Evolutionary conservation across 2,797 vertebrate genomes (phyloP), one percentile per base, ranked within the genome.

Genomic region (Carcharodon carcharias): DNA sequence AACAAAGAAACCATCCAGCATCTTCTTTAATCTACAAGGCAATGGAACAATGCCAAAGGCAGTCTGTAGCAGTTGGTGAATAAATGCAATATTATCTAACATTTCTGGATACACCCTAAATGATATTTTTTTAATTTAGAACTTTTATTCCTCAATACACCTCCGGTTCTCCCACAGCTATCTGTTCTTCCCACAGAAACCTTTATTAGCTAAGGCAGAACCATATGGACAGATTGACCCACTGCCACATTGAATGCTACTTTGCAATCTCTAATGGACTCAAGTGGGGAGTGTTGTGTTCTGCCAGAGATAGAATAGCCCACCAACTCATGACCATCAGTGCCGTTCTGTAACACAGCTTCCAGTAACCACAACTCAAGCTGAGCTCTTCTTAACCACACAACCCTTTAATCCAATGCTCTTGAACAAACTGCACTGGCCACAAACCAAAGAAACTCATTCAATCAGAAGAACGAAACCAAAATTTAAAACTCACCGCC

Each of bases 1-100:
- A 91, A 94, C 63, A 93, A 93, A 67, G 93, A 71, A 95, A 95
- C n/a, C 40, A 95, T 45, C 65, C 93, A 95, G 5, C 40, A 67
- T 50, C 93, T 50, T 69, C 21, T 63, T 50, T 69, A 71, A 50
- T 54, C 67, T 26, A 54, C 63, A 69, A 0, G n/a, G 45, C 65
- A 67, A 50, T 50, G 93, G 65, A 95, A 50, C 65, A 95, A 71
- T 50, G 93, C n/a, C 93, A 95, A 45, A 95, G 45, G 26, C 40
- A 95, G 40, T 16, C 61, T 50, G 23, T 50, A 69, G 40, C n/a
- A 71, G 8, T 69, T 40, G 40, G n/a, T 31, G n/a, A 14, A 71
- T 50, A 69, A 95, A 50, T 61, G 16, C 9, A 95, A 7, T 50
- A 69, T 61, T 61, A 63, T 18, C 58, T n/a, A 16, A 88, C 31